These are phyloP conservation scores for Pluvialis apricaria DNA, from an alignment of 2,113 vertebrate genomes.

Conservation along the genomic window DNA sequence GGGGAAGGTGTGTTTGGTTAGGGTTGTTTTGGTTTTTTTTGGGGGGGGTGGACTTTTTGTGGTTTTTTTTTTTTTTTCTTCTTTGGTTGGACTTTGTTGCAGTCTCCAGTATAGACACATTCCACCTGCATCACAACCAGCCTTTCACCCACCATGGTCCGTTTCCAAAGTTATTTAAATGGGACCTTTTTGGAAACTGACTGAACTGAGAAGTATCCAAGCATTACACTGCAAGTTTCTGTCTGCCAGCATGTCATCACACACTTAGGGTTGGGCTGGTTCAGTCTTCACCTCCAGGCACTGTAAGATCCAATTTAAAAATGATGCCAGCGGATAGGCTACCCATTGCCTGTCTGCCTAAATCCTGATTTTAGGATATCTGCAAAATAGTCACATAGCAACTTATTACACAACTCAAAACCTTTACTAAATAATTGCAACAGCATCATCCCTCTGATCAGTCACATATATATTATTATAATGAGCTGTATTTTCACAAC, in stretches of 20 bases:
- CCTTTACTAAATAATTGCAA: neutral
- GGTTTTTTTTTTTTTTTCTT: neutral
- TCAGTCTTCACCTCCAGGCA: neutral
- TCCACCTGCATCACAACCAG: neutral
- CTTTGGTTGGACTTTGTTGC: neutral
- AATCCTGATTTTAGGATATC: neutral
- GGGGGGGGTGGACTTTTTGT: neutral
- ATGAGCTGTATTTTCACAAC: neutral
- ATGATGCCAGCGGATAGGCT: neutral
- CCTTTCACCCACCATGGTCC: neutral
- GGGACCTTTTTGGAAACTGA: neutral
- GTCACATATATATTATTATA: neutral
- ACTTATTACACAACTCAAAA: neutral
- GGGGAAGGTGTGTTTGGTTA: too few species aligned
- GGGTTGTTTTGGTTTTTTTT: neutral
- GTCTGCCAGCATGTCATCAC: neutral
- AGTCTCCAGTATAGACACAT: neutral
- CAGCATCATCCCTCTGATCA: neutral
- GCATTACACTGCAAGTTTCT: neutral
- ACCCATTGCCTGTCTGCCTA: neutral
- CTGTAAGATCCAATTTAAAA: neutral
- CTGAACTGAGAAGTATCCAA: neutral
- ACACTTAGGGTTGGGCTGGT: neutral
- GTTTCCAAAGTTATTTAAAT: neutral
- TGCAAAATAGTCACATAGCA: neutral